Evolutionary conservation across 1,140 invertebrate genomes (phyloP).

Genomic region (Zeugodacus cucurbitae): DNA sequence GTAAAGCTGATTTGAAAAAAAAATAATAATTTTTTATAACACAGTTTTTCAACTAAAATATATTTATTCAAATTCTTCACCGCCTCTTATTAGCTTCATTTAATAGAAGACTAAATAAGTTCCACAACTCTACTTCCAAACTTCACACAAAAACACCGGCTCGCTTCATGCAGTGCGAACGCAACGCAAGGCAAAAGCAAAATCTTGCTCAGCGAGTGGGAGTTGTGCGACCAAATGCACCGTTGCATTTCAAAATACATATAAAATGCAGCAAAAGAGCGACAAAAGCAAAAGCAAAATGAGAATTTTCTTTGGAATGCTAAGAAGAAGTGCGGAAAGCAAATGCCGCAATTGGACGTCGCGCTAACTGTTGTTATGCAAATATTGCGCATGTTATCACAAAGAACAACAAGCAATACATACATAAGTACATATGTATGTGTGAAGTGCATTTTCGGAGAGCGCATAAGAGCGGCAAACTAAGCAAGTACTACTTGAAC

Average conservation of each 20-base stretch:
- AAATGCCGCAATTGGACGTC: background rate
- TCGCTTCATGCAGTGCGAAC: background rate
- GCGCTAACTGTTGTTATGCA: background rate
- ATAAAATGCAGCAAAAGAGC: background rate
- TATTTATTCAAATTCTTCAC: too few relatives aligned
- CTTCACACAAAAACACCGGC: background rate
- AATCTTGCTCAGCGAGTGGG: background rate
- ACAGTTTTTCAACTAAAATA: too few relatives aligned
- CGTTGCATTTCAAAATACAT: background rate
- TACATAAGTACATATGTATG: too few relatives aligned
- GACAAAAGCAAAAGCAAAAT: too few relatives aligned
- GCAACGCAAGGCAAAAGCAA: background rate
- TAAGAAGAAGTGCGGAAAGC: background rate
- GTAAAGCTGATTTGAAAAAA: background rate
- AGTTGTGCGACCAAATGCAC: background rate
- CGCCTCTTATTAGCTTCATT: background rate
- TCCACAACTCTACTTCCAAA: background rate
- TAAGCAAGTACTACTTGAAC: background rate
- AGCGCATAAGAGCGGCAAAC: background rate
- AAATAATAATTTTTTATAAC: too few relatives aligned
- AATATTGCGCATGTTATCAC: background rate
- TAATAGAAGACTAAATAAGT: background rate
- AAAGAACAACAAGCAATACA: background rate
- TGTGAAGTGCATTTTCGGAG: background rate
- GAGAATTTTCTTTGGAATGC: background rate